Evolutionary conservation across 2,113 vertebrate genomes (phyloP), one percentile per base, ranked within the genome.

Genomic region (Mellivora capensis): DNA sequence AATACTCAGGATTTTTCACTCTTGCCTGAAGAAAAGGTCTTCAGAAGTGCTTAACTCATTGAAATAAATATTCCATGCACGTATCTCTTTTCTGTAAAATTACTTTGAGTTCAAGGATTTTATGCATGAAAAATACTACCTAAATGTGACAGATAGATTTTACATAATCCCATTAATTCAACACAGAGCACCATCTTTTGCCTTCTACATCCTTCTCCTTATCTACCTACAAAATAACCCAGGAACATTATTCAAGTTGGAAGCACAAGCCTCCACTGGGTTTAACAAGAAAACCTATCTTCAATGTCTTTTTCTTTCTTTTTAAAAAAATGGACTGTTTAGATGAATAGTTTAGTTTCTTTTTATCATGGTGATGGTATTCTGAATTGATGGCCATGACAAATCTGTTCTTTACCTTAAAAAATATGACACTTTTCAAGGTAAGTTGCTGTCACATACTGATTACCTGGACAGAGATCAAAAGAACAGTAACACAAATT

Each of bases 81-180:
- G 0, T 64, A 62, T 87, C 47, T 96, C 54, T 86, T 87, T 89
- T 96, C 57, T 81, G 25, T 77, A 93, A 87, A 97, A 95, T 91
- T 84, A 93, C 49, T 94, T 96, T 44, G 21, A 97, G 44, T 95
- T 93, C 88, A 93, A 96, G 37, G 39, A 67, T 88, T 94, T 95
- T 85, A 67, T 97, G 93, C 44, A 91, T 86, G 87, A 94, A 85
- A 87, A 87, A 84, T 82, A 47, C 57, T 80, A 79, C 71, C 74
- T 92, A 89, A 96, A 93, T 90, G 87, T 92, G 81, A 67, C 62
- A 79, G 83, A 82, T 94, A 93, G 80, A 93, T 90, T 96, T 91
- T 95, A 94, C 7, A 39, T 84, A 94, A 91, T 34, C 67, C 90
- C 52, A 90, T 90, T 94, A 92, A 97, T 97, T 97, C 87, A 83